phyloP scores from a whole-genome alignment of 2,888 invertebrate genomes.

The Coelinius sp. region DNA sequence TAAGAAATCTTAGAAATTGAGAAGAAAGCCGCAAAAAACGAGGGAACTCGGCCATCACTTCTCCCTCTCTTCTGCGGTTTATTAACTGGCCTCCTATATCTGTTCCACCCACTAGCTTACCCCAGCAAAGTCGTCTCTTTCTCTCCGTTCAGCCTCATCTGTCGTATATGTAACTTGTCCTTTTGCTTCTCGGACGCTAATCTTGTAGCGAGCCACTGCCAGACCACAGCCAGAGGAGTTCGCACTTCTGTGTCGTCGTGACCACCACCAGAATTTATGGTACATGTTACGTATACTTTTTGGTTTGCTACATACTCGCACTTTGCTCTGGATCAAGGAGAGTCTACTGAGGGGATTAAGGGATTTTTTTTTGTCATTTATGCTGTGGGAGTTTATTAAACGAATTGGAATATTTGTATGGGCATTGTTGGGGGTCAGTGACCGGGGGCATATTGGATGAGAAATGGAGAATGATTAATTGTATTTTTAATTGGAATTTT shows the following conservation, averaged over 20 bases:
- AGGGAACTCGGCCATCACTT: not conserved
- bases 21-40: not conserved
- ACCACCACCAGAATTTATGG: slow-evolving; percentile 25
- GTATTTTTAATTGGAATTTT: not conserved
- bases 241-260: slow-evolving; percentile 36
- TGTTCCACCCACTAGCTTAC: slow-evolving; percentile 56
- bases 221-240: slow-evolving; percentile 36
- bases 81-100: slow-evolving; percentile 48
- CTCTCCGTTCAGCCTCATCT: not conserved
- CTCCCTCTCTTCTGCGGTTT: not conserved
- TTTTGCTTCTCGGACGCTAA: slow-evolving; percentile 38
- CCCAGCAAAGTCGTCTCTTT: slow-evolving; percentile 2
- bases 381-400: not conserved
- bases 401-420: not conserved
- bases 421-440: not conserved
- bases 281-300: slow-evolving; percentile 23
- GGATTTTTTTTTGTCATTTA: not conserved
- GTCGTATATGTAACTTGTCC: slow-evolving; percentile 5
- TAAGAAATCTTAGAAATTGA: not conserved
- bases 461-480: not conserved
- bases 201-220: slow-evolving; percentile 43
- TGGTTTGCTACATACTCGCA: slow-evolving; percentile 23
- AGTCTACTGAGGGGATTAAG: slow-evolving; percentile 25
- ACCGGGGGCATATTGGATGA: not conserved
- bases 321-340: not conserved